Evolutionary conservation across 2,113 vertebrate genomes (phyloP), one percentile per base, ranked within the genome.

Genomic region (Odobenus rosmarus): DNA sequence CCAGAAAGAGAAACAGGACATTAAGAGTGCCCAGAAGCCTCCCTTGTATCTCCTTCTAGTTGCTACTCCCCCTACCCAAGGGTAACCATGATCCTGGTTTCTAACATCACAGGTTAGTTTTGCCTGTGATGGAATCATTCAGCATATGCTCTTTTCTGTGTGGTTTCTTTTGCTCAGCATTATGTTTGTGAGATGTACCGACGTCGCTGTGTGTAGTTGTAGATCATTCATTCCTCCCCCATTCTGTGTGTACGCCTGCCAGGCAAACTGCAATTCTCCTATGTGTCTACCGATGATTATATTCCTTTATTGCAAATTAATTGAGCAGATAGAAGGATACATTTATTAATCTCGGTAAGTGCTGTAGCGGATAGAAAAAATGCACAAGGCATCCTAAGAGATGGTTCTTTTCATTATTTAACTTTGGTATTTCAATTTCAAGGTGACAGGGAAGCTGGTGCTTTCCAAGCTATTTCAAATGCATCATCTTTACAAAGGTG

Each of bases 251-350:
- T 71, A 79, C 36, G 62, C 33, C 55, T 93, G 86, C 55, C 74
- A 92, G 79, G 57, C 19, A 91, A 96, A 49, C 64, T 24, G 6
- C n/a, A 93, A 83, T 88, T 96, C 88, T 95, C 76, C 85, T 88
- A 31, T 82, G 81, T 93, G 79, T 92, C 90, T 96, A 81, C n/a
- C 62, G 49, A 84, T 90, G 87, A 97, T 93, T 96, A 93, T 76
- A 95, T 91, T 98, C 72, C 79, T 96, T 96, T 53, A 92, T 53
- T 89, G 83, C 39, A 97, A 98, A 93, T 96, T 96, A 97, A 95
- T 84, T 92, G 87, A 95, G 87, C 55, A 61, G 74, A 87, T 95
- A 92, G 69, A 61, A 0, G 1, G 89, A 93, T 87, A 74, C 49
- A 55, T 96, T 96, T 97, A 79, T 94, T 95, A 95, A 98, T 96